A percentile compares a stretch with the other conserved stretches of the same genome.
phyloP scores from a whole-genome alignment of 2,888 invertebrate genomes.

The Agrotis ipsilon region DNA sequence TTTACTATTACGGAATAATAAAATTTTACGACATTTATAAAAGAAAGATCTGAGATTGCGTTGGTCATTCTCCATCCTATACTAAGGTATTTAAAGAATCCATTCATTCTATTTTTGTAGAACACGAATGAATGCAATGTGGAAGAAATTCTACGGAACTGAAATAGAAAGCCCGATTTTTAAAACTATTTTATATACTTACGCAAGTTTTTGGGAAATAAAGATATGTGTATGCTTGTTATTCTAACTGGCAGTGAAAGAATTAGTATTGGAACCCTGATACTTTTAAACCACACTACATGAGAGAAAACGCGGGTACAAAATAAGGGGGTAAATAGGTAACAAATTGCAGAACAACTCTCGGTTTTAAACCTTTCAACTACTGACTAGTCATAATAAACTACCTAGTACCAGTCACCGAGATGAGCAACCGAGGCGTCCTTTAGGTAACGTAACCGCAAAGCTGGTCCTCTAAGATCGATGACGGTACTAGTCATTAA shows the following conservation, averaged over 20 bases:
- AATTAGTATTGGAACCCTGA: no score
- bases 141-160: constrained; percentile 1
- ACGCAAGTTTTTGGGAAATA: no score
- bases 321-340: not conserved
- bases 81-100: constrained; percentile 32
- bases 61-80: constrained; percentile 28
- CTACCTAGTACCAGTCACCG: constrained; percentile 15
- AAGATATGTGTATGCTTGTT: no score
- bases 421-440: constrained; percentile 22
- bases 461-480: constrained; percentile 1
- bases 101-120: constrained; percentile 20
- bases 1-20: constrained; percentile 43
- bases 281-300: no score
- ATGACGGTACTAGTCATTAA: constrained; percentile 10
- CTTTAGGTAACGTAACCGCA: constrained; percentile 21
- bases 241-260: no score
- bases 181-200: not conserved
- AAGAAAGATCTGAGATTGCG: constrained; percentile 47
- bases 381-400: not conserved
- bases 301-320: no score
- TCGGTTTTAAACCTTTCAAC: constrained; percentile 10
- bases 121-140: not conserved
- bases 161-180: not conserved
- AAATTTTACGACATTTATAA: constrained; percentile 27
- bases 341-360: not conserved